Conservation (phyloP, 2,888 invertebrate genomes). For the Hofmannophila pseudospretella region DNA sequence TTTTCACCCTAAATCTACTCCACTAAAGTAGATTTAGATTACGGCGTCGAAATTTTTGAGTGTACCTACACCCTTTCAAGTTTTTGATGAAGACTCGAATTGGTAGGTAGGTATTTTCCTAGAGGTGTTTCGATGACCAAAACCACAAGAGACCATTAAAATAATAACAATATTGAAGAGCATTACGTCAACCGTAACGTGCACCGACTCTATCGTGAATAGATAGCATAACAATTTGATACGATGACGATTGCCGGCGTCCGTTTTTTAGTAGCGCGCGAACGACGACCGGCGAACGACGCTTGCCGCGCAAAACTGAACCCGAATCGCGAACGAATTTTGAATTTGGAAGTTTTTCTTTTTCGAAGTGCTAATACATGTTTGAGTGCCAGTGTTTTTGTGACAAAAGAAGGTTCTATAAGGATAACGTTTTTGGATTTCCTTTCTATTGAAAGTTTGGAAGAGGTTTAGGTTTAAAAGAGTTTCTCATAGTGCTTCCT, state of each 20-base stretch:
- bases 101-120: no score
- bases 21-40: no score
- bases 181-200: conserved; percentile 7
- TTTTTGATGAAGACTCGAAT: no score
- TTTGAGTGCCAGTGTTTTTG: conserved; percentile 45
- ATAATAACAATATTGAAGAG: not conserved
- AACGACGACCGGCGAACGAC: conserved; percentile 56
- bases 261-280: conserved; percentile 57
- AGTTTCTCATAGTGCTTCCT: conserved; percentile 13
- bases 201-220: conserved; percentile 7
- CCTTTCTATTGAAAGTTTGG: not conserved
- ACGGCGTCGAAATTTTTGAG: no score
- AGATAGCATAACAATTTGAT: conserved; percentile 43
- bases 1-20: no score
- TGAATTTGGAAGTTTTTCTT: conserved; percentile 42
- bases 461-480: not conserved
- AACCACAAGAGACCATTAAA: not conserved
- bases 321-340: conserved; percentile 27
- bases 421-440: conserved; percentile 6
- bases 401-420: conserved; percentile 30
- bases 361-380: conserved; percentile 40
- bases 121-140: not conserved
- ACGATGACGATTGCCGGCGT: conserved; percentile 35
- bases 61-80: no score
- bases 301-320: conserved; percentile 31